Base-by-base conservation (phyloP, 2,888 invertebrate species). In the Malacosoma neustria region DNA sequence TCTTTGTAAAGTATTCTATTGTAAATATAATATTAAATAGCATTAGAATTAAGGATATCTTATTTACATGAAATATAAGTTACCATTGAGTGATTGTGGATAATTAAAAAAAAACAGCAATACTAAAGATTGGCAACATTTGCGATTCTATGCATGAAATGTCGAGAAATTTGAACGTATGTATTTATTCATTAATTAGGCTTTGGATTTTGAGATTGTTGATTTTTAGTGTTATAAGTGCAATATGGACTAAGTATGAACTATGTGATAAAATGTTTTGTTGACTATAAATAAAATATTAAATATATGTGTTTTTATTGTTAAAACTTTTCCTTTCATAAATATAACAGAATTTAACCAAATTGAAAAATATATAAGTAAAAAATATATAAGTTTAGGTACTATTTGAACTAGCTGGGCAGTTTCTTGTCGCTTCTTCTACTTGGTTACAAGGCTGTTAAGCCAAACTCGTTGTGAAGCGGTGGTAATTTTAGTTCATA, bases 21-120 rank as follows among this genome's bases (percentile, higher is more conserved):
- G 31, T 34, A 35, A 41, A 44, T 46, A 45, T 40, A 44, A 32
- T 42, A 63, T 61, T 67, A 63, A 64, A 66, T 64, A 60, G 52
- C 14, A 43, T 5, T 44, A 49, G 40, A 14, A 37, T 40, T 43
- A 32, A 42, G 43, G 41, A 51, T 44, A 40, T 48, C 42, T 36
- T 38, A 35, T 30, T 38, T 43, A 43, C 42, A 46, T 42, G 41
- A 40, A 42, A 40, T 37, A 35, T 37, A 13, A 34, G 22, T 39
- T 33, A 34, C 30, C 6, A 33, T 22, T 3, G 5, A 9, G 22
- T 9, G 22, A 4, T 22, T 22, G 9, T 22, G 22, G 9, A 22
- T 7, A 22, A 22, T 4, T 22, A 22, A 6, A 2, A 22, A 22
- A 6, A 2, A 22, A 22, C 6, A 22, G 22, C 22, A 22, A 7